These are phyloP conservation scores for Ormyrus thymus DNA, from an alignment of 2,888 invertebrate genomes.

Conservation along the genomic window DNA sequence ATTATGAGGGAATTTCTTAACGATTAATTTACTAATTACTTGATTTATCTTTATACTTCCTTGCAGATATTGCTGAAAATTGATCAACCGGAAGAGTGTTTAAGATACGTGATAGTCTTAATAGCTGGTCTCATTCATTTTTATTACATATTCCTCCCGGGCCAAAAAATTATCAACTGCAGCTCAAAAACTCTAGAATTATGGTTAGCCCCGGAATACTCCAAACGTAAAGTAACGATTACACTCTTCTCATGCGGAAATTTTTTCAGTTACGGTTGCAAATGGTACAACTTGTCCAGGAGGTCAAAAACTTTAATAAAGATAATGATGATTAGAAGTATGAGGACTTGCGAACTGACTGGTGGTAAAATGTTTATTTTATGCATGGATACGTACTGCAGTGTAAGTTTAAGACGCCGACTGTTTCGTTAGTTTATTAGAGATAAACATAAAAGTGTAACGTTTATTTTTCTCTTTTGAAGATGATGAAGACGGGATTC, in stretches of 20 bases:
- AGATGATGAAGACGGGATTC: constrained; percentile 22
- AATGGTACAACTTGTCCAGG: constrained; percentile 45
- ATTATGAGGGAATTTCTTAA: too few relatives aligned
- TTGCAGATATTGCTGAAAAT: too few relatives aligned
- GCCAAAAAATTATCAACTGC: constrained; percentile 22
- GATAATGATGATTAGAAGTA: constrained; percentile 39
- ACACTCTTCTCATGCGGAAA: not conserved
- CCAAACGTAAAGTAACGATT: not conserved
- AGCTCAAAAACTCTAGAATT: constrained; percentile 29
- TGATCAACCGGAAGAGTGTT: too few relatives aligned
- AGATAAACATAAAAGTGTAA: not conserved
- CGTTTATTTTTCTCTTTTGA: not conserved
- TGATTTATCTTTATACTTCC: too few relatives aligned
- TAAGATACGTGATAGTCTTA: constrained; percentile 1
- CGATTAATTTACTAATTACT: too few relatives aligned
- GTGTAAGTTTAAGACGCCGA: constrained; percentile 21
- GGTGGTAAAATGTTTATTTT: constrained; percentile 43
- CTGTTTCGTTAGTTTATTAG: too few relatives aligned
- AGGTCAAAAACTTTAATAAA: constrained; percentile 17
- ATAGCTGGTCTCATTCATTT: constrained; percentile 33
- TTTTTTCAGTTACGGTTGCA: constrained; percentile 30
- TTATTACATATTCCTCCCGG: constrained; percentile 38
- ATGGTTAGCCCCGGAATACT: constrained; percentile 2
- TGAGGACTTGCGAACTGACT: constrained; percentile 20
- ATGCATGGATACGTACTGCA: constrained; percentile 43